Conservation (phyloP, 1,140 invertebrate genomes). For the Cyphomyrmex costatus region DNA sequence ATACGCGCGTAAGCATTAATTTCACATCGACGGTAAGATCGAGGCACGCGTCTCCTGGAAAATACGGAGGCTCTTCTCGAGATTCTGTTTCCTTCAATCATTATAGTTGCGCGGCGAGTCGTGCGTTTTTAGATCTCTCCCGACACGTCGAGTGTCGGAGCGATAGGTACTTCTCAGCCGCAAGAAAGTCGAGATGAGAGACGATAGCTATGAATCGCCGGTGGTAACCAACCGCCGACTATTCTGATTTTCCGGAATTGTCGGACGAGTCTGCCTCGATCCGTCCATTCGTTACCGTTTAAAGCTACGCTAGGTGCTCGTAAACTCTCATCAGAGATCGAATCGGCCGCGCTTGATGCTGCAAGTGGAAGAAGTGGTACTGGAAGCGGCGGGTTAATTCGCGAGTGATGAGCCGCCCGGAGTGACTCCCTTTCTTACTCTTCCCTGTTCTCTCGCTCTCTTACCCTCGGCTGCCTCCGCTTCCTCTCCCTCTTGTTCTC, state of each 20-base stretch:
- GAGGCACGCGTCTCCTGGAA: background rate
- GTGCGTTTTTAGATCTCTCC: slow-evolving; percentile 24
- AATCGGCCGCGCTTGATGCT: slow-evolving; percentile 64
- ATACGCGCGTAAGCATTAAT: background rate
- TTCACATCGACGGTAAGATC: background rate
- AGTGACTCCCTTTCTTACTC: slow-evolving; percentile 70
- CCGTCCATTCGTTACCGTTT: slow-evolving; percentile 74
- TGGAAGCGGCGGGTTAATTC: slow-evolving; percentile 78
- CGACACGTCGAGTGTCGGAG: background rate
- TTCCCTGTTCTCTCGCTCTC: slow-evolving; percentile 32
- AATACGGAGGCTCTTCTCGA: background rate
- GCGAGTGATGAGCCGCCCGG: slow-evolving; percentile 75
- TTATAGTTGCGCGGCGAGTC: background rate
- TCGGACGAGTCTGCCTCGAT: background rate
- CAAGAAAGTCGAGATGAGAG: slow-evolving; percentile 4
- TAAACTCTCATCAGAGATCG: slow-evolving; percentile 79
- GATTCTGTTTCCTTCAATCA: background rate
- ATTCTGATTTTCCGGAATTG: slow-evolving; percentile 62
- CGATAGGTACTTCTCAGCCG: background rate
- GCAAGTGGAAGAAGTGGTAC: slow-evolving; percentile 74
- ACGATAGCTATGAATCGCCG: slow-evolving; percentile 24
- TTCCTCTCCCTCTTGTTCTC: slow-evolving; percentile 53
- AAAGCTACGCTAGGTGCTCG: slow-evolving; percentile 68
- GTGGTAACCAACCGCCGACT: slow-evolving; percentile 37
- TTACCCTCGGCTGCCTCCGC: slow-evolving; percentile 24